These are phyloP conservation scores for Anastrepha obliqua DNA, from an alignment of 1,140 invertebrate genomes.

Conservation along the genomic window DNA sequence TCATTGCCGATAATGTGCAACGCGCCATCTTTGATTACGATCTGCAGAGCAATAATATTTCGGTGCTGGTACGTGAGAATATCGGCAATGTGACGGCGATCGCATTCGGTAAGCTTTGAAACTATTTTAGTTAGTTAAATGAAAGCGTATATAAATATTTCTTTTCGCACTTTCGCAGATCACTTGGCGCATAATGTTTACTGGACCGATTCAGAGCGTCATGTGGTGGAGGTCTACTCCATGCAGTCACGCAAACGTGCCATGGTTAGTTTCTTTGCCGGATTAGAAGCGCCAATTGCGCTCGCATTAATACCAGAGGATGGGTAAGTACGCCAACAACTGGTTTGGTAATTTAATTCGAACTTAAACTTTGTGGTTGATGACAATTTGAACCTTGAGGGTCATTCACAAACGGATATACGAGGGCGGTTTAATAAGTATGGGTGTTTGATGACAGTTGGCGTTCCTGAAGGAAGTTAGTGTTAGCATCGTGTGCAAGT, in stretches of 20 bases:
- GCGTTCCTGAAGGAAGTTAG: too few species aligned
- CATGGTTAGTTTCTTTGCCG: constrained; percentile 76
- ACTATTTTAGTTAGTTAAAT: background rate
- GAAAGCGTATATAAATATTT: background rate
- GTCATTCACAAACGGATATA: too few species aligned
- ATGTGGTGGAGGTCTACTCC: constrained; percentile 78
- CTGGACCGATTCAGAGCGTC: constrained; percentile 77
- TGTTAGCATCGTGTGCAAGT: too few species aligned
- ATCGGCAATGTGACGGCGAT: constrained; percentile 78
- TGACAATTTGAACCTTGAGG: too few species aligned
- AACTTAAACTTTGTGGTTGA: too few species aligned
- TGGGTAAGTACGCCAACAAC: constrained; percentile 75
- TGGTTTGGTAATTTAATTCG: too few species aligned
- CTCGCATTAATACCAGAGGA: constrained; percentile 80
- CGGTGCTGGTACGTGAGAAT: constrained; percentile 73
- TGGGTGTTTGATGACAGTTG: too few species aligned
- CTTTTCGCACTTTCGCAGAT: constrained; percentile 74
- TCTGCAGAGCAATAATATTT: constrained; percentile 69
- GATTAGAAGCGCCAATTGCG: constrained; percentile 77
- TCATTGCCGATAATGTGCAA: constrained; percentile 77
- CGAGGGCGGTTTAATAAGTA: too few species aligned
- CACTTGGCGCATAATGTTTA: constrained; percentile 81
- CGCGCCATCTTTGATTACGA: constrained; percentile 74
- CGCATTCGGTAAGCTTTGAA: constrained; percentile 77
- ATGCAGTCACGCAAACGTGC: constrained; percentile 77